These are phyloP conservation scores for Umimayanthus chanpuru DNA, from an alignment of 92 coral and sea anemone genomes.

Conservation along the genomic window DNA sequence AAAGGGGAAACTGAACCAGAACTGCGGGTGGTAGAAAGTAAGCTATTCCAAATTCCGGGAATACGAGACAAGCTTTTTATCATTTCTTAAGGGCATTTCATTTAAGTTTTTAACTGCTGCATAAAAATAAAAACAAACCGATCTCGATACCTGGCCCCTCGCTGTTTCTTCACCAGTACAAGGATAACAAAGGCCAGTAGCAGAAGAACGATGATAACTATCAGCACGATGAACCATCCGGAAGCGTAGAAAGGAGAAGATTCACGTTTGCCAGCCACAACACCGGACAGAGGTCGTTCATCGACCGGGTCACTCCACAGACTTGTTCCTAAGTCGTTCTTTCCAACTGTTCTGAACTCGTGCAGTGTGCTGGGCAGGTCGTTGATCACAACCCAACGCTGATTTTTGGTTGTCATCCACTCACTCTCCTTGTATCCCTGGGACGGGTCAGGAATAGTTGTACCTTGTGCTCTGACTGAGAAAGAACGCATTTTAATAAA, in stretches of 20 bases:
- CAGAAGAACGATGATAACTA: slow-evolving; percentile 61
- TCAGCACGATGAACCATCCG: slow-evolving; percentile 73
- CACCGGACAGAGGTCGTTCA: slow-evolving; percentile 67
- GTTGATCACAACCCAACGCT: slow-evolving; percentile 57
- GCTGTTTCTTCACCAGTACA: slow-evolving; percentile 56
- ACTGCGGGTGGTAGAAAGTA: no score
- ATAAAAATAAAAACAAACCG: background rate
- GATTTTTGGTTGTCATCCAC: slow-evolving; percentile 57
- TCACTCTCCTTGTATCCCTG: slow-evolving; percentile 53
- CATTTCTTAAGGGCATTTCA: no score
- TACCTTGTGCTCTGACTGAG: slow-evolving; percentile 38
- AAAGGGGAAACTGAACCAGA: no score
- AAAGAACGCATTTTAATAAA: background rate
- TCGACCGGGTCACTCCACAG: slow-evolving; percentile 61
- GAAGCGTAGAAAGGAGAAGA: slow-evolving; percentile 62
- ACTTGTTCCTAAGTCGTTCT: slow-evolving; percentile 58
- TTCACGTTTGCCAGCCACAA: slow-evolving; percentile 59
- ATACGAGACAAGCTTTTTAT: no score
- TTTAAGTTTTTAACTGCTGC: no score
- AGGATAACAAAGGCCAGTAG: slow-evolving; percentile 58
- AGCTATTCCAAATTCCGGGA: no score
- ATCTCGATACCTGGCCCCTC: slow-evolving; percentile 86
- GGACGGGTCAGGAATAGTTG: background rate
- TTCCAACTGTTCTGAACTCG: slow-evolving; percentile 76
- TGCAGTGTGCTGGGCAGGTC: slow-evolving; percentile 57